phyloP scores from a whole-genome alignment of 2,113 vertebrate species.

The Trachemys scripta region DNA sequence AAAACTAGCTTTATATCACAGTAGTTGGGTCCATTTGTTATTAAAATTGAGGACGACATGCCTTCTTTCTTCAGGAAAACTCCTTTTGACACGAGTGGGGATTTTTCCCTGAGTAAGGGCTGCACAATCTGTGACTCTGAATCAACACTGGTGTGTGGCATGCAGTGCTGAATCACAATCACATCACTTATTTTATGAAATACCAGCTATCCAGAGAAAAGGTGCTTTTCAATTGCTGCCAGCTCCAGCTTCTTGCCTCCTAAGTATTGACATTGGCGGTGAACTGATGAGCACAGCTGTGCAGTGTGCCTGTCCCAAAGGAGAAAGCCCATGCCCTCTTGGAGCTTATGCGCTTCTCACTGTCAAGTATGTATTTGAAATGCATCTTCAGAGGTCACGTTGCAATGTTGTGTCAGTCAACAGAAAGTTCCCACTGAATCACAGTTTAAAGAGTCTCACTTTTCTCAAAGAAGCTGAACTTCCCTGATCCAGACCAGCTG shows the following conservation, averaged over 20 bases:
- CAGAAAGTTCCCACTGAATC: not conserved
- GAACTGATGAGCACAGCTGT: not conserved
- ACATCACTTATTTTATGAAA: not conserved
- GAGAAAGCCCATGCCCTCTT: not conserved
- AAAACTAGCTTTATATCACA: not conserved
- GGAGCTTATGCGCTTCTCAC: not conserved
- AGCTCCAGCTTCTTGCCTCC: not conserved
- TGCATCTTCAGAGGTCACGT: not conserved
- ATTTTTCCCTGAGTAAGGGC: not conserved
- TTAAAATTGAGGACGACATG: not conserved
- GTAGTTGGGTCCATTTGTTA: not conserved
- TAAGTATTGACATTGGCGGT: not conserved
- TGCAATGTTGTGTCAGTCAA: not conserved
- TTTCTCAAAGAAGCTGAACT: not conserved
- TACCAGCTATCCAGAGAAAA: not conserved
- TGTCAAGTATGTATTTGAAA: not conserved
- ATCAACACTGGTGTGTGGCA: not conserved
- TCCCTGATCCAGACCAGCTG: not conserved
- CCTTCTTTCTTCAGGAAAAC: not conserved
- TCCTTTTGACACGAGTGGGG: not conserved
- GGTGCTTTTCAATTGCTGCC: not conserved
- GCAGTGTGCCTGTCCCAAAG: not conserved
- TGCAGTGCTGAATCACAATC: not conserved
- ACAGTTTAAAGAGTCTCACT: not conserved
- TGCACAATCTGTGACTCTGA: not conserved